Conservation (phyloP, 1,140 invertebrate species). For the Geopemphigus sp. region DNA sequence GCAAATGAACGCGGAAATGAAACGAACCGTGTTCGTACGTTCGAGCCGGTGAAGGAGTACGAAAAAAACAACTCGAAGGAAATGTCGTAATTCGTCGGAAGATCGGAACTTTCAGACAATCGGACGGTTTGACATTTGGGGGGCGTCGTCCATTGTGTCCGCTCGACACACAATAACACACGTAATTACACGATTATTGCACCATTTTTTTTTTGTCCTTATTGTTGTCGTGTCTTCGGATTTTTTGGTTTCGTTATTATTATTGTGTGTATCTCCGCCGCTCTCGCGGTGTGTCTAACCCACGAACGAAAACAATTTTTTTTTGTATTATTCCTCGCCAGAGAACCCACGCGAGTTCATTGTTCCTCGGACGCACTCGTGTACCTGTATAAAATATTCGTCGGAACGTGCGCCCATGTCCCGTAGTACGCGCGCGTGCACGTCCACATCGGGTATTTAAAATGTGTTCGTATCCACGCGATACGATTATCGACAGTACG, state of each 20-base stretch:
- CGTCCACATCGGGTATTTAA: no score
- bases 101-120: slow-evolving; percentile 38
- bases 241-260: slow-evolving; percentile 42
- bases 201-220: slow-evolving; percentile 34
- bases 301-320: slow-evolving; percentile 41
- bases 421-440: no score
- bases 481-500: no score
- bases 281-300: slow-evolving; percentile 3
- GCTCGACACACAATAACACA: slow-evolving; percentile 19
- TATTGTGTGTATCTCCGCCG: slow-evolving; percentile 31
- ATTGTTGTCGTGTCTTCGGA: slow-evolving; percentile 38
- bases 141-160: slow-evolving; percentile 41
- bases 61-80: background rate
- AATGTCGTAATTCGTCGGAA: slow-evolving; percentile 26
- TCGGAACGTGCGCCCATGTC: no score
- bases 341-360: slow-evolving; percentile 12
- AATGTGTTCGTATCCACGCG: no score
- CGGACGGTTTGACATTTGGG: slow-evolving; percentile 43
- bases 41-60: background rate
- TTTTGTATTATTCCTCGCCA: slow-evolving; percentile 15
- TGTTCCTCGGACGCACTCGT: slow-evolving; percentile 30
- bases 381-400: background rate
- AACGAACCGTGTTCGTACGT: background rate
- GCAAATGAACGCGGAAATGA: no score
- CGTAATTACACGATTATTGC: slow-evolving; percentile 49